A percentile compares a stretch with the other conserved stretches of the same genome.
Conservation (phyloP, 2,113 vertebrate species). For the Nestor notabilis region DNA sequence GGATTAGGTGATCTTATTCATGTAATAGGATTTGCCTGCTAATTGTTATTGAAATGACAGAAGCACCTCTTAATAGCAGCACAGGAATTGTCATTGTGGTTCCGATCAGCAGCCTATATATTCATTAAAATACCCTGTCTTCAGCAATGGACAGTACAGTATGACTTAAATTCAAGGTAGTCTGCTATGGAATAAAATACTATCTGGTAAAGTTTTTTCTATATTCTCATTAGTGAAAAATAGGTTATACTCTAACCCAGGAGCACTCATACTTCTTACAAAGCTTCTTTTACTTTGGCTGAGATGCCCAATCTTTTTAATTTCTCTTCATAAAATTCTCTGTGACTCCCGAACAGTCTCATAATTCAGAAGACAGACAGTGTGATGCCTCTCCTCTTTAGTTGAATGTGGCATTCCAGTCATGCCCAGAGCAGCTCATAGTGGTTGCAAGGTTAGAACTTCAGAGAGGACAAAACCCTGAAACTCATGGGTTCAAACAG, state of each 20-base stretch:
- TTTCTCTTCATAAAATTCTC: not conserved
- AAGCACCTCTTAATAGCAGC: not conserved
- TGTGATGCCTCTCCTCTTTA: not conserved
- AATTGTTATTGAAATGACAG: conserved; percentile 36
- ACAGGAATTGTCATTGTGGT: not conserved
- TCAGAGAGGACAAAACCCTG: not conserved
- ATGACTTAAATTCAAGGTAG: not conserved
- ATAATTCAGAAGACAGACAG: not conserved
- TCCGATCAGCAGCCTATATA: not conserved
- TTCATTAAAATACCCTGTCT: not conserved
- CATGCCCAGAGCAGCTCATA: not conserved
- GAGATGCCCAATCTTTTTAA: not conserved
- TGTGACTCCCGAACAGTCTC: not conserved
- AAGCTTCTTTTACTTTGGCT: not conserved
- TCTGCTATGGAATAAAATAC: not conserved
- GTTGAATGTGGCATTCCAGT: not conserved
- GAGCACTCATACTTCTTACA: not conserved
- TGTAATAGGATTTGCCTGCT: conserved; percentile 48
- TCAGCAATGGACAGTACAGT: not conserved
- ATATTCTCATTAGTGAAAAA: not conserved
- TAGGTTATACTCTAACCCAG: not conserved
- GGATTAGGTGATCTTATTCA: conserved; percentile 33
- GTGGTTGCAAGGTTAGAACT: not conserved
- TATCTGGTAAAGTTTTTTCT: not conserved
- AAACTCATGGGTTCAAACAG: not conserved